phyloP scores from a whole-genome alignment of 37 sponge, comb jelly and placozoan species.

The Aphrocallistes beatrix region DNA sequence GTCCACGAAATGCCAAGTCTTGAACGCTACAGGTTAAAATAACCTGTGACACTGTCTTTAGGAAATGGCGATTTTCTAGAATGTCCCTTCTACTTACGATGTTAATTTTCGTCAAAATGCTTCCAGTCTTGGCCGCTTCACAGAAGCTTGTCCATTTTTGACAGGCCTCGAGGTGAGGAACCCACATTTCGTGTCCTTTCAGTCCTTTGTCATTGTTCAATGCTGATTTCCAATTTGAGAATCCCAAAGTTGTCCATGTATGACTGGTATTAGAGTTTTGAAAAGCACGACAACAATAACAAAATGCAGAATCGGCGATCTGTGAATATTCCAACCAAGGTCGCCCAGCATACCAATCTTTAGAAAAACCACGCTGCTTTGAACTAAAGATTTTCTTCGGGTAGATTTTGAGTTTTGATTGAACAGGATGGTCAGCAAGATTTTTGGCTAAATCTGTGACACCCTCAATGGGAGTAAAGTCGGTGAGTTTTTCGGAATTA shows the following conservation, averaged over 20 bases:
- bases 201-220: neutral
- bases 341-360: conserved; percentile 5
- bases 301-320: conserved; percentile 19
- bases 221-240: conserved; percentile 9
- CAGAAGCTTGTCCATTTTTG: neutral
- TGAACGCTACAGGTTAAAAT: conserved; percentile 19
- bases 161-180: neutral
- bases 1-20: conserved; percentile 1
- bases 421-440: neutral
- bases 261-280: neutral
- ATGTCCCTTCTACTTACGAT: conserved; percentile 3
- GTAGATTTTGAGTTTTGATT: neutral
- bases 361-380: neutral
- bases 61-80: neutral
- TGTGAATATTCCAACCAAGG: conserved; percentile 14
- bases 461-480: neutral
- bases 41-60: conserved; percentile 1
- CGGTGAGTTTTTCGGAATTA: conserved; percentile 1
- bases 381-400: neutral
- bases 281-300: conserved; percentile 19
- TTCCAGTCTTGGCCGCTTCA: neutral
- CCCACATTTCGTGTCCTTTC: conserved; percentile 13
- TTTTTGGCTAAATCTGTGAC: neutral
- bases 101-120: conserved; percentile 15
- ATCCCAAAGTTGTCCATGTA: conserved; percentile 8